Evolutionary conservation across 2,888 invertebrate species (phyloP).

Genomic region (Eubasilissa splendida): DNA sequence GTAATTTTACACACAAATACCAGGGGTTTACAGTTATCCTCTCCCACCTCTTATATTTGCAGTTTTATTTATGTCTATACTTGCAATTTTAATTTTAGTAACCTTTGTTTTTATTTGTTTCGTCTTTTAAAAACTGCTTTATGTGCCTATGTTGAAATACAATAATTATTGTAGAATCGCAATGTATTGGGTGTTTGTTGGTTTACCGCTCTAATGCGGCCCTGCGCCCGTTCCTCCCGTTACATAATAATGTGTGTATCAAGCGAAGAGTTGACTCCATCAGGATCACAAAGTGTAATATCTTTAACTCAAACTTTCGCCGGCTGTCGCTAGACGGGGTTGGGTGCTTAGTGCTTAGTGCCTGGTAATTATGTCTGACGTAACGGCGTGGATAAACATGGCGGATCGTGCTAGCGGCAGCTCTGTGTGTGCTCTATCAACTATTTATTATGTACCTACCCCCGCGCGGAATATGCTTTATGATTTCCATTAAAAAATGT

Average conservation of each 20-base stretch:
- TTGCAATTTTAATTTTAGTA: too few species aligned
- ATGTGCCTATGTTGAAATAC: too few species aligned
- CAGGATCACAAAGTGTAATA: slow-evolving; percentile 56
- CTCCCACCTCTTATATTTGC: too few species aligned
- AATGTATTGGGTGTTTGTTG: too few species aligned
- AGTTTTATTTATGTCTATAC: too few species aligned
- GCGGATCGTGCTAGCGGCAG: slow-evolving; percentile 13
- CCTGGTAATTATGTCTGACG: slow-evolving; percentile 52
- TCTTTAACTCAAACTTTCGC: slow-evolving; percentile 55
- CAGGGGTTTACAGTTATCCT: too few species aligned
- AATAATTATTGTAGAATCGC: too few species aligned
- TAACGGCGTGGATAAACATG: slow-evolving; percentile 50
- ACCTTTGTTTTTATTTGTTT: too few species aligned
- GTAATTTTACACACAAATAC: too few species aligned
- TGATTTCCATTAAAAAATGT: not conserved
- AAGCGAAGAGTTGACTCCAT: slow-evolving; percentile 52
- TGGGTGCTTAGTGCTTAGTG: slow-evolving; percentile 40
- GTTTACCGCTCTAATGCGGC: not conserved
- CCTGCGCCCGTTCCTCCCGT: slow-evolving; percentile 29
- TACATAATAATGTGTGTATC: slow-evolving; percentile 52
- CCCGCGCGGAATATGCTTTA: not conserved
- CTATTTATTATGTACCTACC: not conserved
- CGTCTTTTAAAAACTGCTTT: too few species aligned
- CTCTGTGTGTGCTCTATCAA: slow-evolving; percentile 16
- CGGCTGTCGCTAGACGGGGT: slow-evolving; percentile 44